Evolutionary conservation across 2,113 vertebrate genomes (phyloP).

Genomic region (Ciconia maguari): DNA sequence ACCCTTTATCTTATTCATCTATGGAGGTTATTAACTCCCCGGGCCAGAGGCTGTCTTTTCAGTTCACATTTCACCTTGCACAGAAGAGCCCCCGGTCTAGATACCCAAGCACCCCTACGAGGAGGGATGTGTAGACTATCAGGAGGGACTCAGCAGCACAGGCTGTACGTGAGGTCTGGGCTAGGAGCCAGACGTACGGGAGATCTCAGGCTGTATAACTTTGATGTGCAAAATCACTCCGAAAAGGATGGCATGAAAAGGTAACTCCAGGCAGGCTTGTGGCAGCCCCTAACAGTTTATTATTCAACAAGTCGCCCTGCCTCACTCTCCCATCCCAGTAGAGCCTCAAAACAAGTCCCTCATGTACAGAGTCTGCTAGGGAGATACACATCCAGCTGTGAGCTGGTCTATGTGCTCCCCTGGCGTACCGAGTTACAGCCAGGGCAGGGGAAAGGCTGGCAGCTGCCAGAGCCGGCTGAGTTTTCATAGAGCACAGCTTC

Average conservation of each 20-base stretch:
- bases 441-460: not conserved
- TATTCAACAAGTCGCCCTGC: not conserved
- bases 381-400: not conserved
- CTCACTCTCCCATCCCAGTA: not conserved
- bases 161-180: not conserved
- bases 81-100: not conserved
- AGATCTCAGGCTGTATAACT: not conserved
- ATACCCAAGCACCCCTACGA: not conserved
- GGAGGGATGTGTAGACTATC: not conserved
- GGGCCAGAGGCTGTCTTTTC: not conserved
- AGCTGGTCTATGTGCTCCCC: rapidly evolving
- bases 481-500: not conserved
- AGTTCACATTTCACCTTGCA: not conserved
- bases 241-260: not conserved
- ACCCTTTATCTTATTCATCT: not conserved
- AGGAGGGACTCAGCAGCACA: not conserved
- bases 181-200: not conserved
- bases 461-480: rapidly evolving
- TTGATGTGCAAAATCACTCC: not conserved
- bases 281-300: not conserved
- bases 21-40: not conserved
- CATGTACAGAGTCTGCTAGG: not conserved
- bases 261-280: not conserved
- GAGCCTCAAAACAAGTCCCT: not conserved
- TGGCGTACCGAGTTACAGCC: not conserved